Base-by-base conservation (phyloP, 2,888 invertebrate genomes). In the Drosophila borborema region DNA sequence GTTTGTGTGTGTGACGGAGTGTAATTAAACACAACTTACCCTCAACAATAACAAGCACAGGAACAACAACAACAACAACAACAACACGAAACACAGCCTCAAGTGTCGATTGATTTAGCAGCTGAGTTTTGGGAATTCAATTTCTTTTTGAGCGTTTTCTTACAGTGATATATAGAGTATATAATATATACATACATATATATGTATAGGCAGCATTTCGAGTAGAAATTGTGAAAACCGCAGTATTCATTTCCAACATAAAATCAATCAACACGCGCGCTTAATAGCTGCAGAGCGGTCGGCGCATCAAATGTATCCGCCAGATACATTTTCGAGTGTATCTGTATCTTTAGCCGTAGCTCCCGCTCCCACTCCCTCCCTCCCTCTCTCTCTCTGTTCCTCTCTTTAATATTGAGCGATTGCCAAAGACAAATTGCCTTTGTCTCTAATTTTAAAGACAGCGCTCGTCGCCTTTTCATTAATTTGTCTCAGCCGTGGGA, bases 371-470 rank as follows among this genome's bases (percentile, higher is more conserved):
- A 1, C 48, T 9, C 8, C 14, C 14, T 6, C 16, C 7, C 23
- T 7, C 20, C 0, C 48, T 41, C 41, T 1, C 41, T 0, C n/a
- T 41, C 16, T n/a, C 41, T n/a, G 8, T 40, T 14, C 16, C 45
- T 1, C 45, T 1, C 40, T 43, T 43, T 12, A 55, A 68, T 67
- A 73, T 77, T 77, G 69, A 77, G 68, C 80, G 71, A 82, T 88
- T 84, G 84, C 84, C 84, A 83, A 87, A 88, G 84, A 86, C 89
- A 87, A 90, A 89, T 86, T 86, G 82, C 86, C 74, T 75, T 75
- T 83, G 90, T 83, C 82, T 83, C 83, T 82, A 81, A 82, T 86
- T 90, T 90, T 77, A 77, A 83, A 83, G 84, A 78, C 74, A 67
- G 70, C 70, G 59, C 62, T 72, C 75, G 69, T 70, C 79, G 72